Conservation (phyloP, 2,888 invertebrate genomes). For the Uropetala carovei region DNA sequence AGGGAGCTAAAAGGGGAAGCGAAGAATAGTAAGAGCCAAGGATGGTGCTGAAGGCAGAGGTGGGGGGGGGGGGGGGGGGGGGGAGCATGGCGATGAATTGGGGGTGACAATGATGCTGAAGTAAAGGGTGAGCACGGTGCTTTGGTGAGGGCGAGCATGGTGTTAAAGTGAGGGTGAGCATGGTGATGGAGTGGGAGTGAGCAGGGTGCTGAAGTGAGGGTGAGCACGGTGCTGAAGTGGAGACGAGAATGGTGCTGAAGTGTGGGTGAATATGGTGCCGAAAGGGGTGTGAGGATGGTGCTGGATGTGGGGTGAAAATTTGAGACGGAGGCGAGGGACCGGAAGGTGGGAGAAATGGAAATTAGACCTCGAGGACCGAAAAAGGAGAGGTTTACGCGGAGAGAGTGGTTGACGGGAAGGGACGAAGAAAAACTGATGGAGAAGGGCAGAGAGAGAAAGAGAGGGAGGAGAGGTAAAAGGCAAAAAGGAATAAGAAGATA, state of each 20-base stretch:
- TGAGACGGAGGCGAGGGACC: constrained; percentile 10
- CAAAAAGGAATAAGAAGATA: not conserved
- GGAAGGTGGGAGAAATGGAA: not conserved
- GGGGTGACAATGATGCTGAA: not conserved
- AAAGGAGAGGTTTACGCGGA: not conserved
- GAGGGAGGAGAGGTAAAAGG: not conserved
- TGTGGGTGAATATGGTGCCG: not conserved
- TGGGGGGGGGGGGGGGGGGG: not conserved
- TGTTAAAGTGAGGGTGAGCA: not conserved
- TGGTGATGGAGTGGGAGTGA: not conserved
- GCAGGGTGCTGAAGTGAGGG: not conserved
- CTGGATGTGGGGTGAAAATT: not conserved
- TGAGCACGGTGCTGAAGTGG: not conserved
- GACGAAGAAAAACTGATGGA: not conserved
- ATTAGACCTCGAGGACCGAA: not conserved
- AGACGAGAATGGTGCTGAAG: not conserved
- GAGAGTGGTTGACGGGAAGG: not conserved
- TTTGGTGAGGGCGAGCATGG: not conserved
- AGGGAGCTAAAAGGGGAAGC: not conserved
- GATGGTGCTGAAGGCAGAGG: not conserved
- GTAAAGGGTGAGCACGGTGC: not conserved
- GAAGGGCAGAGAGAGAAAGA: not conserved
- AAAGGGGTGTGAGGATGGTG: not conserved
- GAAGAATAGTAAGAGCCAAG: not conserved
- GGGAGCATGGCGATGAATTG: not conserved